These are phyloP conservation scores for Burhinus bistriatus DNA, from an alignment of 2,113 vertebrate species.

Conservation along the genomic window DNA sequence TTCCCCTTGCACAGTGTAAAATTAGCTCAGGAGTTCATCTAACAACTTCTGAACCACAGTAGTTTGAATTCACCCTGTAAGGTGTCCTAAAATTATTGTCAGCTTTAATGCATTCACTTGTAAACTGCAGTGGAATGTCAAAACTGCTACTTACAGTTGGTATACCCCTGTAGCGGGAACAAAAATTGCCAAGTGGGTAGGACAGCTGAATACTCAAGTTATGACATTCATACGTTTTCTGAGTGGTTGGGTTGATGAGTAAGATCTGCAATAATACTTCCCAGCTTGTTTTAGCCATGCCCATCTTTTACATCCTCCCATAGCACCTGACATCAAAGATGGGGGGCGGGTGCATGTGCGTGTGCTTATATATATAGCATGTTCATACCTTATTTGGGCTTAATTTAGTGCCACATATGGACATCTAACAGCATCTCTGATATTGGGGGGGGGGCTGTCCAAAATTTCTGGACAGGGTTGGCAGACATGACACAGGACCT, in stretches of 20 bases:
- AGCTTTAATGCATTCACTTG: neutral
- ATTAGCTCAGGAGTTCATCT: neutral
- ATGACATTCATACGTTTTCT: neutral
- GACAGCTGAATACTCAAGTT: neutral
- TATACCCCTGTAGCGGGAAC: neutral
- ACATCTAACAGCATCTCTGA: neutral
- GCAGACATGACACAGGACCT: neutral
- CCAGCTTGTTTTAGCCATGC: neutral
- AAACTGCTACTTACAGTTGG: neutral
- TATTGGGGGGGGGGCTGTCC: neutral
- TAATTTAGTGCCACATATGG: neutral
- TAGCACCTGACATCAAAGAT: neutral
- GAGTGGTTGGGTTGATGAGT: neutral
- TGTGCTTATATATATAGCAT: neutral
- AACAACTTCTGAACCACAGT: neutral
- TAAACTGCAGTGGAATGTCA: neutral
- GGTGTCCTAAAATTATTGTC: neutral
- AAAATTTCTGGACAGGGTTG: neutral
- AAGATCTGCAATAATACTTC: neutral
- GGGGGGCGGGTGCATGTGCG: no score
- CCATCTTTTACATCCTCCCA: neutral
- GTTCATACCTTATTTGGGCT: neutral
- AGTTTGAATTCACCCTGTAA: neutral
- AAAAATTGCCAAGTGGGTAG: neutral
- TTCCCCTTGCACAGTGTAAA: neutral